phyloP scores from a whole-genome alignment of 2,113 vertebrate genomes.

The Datnioides undecimradiatus region DNA sequence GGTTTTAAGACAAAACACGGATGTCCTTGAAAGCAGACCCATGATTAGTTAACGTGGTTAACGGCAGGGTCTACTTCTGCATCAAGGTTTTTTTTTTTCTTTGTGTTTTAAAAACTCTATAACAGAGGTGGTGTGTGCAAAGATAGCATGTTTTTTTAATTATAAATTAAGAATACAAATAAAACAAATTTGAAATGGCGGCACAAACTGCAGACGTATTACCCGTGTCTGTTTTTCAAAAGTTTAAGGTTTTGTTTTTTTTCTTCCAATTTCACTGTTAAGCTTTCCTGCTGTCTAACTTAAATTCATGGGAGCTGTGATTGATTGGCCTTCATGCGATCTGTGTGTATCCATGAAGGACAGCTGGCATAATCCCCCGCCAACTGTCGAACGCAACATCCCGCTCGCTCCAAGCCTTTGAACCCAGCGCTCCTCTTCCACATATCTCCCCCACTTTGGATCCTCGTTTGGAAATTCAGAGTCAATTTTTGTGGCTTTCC shows the following conservation, averaged over 20 bases:
- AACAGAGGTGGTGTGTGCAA: no score
- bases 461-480: slow-evolving; percentile 62
- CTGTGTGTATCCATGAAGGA: slow-evolving; percentile 23
- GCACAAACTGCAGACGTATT: neutral
- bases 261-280: neutral
- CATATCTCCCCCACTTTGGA: slow-evolving; percentile 53
- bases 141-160: neutral
- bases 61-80: no score
- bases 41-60: neutral
- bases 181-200: no score
- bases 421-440: slow-evolving; percentile 35
- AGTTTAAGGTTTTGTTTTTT: neutral
- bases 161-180: no score
- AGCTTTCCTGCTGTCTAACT: neutral
- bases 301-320: slow-evolving; percentile 40
- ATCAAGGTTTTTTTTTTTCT: no score
- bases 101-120: neutral
- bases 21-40: neutral
- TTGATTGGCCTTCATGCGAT: slow-evolving; percentile 46
- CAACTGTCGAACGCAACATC: slow-evolving; percentile 58
- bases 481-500: slow-evolving; percentile 21
- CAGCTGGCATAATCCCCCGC: slow-evolving; percentile 51
- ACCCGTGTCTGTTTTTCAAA: neutral
- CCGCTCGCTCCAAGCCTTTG: slow-evolving; percentile 33
- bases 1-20: neutral